Evolutionary conservation across 2,888 invertebrate genomes (phyloP), one percentile per base, ranked within the genome.

Genomic region (Polyommatus icarus): DNA sequence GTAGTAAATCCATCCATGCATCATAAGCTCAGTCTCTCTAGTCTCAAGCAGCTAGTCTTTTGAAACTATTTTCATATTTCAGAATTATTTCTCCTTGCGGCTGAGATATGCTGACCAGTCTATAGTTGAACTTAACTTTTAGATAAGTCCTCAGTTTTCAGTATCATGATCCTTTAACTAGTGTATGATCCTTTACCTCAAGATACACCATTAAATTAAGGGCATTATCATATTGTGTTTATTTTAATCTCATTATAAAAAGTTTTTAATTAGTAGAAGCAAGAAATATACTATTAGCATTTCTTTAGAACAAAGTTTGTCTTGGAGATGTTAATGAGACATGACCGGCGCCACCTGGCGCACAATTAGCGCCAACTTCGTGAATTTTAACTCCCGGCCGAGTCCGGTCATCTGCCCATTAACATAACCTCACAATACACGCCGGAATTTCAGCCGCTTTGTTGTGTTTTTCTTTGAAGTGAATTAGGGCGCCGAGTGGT

Each of bases 301-400:
- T 67, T 67, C 67, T 67, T 67, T 32, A 15, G 67, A 67, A 32
- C 15, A 29, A 67, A 67, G 18, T 67, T 50, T 29, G 50, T 67
- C 67, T 67, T 5, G 67, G 67, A 67, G 76, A 67, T 67, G 67
- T 32, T 67, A 67, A 78, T 72, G 46, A 76, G 76, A 54, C 32
- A 6, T 50, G 54, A 50, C 76, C 82, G 79, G 24, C 46, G 81
- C 84, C 85, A 80, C 82, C 80, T 67, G 67, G 81, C 82, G 82
- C 86, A 89, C 89, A 92, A 93, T 92, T 91, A 91, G 90, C 91
- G 89, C 77, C 80, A 89, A 88, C 88, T 91, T 88, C 81, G 82
- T 83, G 83, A 85, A 93, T 93, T 92, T 92, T 88, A 92, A 91
- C 91, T 92, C 81, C 81, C 88, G 90, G 87, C 90, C 89, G 18